A percentile compares a stretch with the other conserved stretches of the same genome.
Evolutionary conservation across 2,113 vertebrate genomes (phyloP).

Genomic region (Meleagris gallopavo): DNA sequence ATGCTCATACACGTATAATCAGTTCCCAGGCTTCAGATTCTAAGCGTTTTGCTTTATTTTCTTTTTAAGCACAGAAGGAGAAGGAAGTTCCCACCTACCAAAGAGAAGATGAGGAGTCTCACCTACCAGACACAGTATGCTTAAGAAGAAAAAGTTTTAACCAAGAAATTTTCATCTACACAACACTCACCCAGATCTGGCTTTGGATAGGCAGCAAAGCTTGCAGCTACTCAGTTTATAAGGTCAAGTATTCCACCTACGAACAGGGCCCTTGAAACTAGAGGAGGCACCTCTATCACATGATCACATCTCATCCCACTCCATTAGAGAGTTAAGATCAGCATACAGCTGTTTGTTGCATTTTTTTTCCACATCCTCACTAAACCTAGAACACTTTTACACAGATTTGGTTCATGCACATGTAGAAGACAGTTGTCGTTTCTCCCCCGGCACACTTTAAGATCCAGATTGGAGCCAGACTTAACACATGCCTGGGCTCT

Average conservation of each 20-base stretch:
- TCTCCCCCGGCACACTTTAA: background rate
- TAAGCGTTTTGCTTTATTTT: no score
- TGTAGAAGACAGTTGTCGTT: rapidly evolving
- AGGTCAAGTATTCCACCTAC: background rate
- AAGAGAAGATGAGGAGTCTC: background rate
- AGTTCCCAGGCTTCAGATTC: background rate
- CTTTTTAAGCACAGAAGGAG: background rate
- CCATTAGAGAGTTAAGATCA: background rate
- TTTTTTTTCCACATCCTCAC: background rate
- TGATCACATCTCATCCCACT: background rate
- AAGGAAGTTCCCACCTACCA: background rate
- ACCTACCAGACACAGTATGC: background rate
- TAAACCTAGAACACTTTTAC: background rate
- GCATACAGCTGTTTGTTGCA: background rate
- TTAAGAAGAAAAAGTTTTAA: background rate
- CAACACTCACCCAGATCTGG: background rate
- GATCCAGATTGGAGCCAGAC: background rate
- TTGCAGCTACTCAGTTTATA: background rate
- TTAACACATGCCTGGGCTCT: background rate
- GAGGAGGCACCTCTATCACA: background rate
- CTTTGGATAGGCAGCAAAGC: background rate
- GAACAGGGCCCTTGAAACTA: background rate
- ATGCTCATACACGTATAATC: background rate
- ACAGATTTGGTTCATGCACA: background rate
- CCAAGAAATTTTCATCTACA: no score